Percentiles rank a stretch among this genome's conserved stretches.
Evolutionary conservation across 2,888 invertebrate genomes (phyloP).

Genomic region (Cryptosula pallasiana): DNA sequence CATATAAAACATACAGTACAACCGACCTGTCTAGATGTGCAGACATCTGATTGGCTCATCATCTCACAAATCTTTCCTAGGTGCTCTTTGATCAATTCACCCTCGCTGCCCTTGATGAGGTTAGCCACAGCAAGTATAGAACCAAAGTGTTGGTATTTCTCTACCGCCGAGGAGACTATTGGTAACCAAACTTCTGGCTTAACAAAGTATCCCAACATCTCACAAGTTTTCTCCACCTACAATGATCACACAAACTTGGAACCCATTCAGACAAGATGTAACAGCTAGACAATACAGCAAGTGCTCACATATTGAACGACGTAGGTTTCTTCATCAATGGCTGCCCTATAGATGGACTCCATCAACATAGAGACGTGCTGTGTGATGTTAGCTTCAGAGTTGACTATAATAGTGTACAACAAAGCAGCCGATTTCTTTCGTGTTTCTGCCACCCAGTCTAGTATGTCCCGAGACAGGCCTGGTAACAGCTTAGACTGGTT

Average conservation of each 20-base stretch:
- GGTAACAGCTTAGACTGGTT: conserved; percentile 67
- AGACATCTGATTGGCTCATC: conserved; percentile 61
- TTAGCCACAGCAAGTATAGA: conserved; percentile 42
- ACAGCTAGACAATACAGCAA: background rate
- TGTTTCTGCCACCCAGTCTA: conserved; percentile 69
- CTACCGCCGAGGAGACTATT: conserved; percentile 46
- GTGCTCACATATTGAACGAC: conserved; percentile 55
- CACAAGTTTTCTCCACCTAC: conserved; percentile 64
- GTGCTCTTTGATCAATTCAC: conserved; percentile 53
- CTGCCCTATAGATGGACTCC: conserved; percentile 60
- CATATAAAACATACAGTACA: too few relatives aligned
- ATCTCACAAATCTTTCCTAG: conserved; percentile 61
- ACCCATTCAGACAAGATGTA: background rate
- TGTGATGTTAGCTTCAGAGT: conserved; percentile 69
- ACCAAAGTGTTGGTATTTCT: conserved; percentile 34
- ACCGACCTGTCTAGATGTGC: conserved; percentile 52
- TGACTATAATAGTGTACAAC: conserved; percentile 66
- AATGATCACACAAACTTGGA: conserved; percentile 29
- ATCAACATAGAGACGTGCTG: conserved; percentile 62
- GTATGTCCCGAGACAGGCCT: conserved; percentile 67
- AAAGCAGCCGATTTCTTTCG: conserved; percentile 70
- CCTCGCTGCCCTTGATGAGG: conserved; percentile 39
- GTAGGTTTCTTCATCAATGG: conserved; percentile 64
- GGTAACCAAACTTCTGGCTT: conserved; percentile 65
- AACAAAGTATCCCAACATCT: conserved; percentile 73